Conservation (phyloP, 1,140 invertebrate genomes). For the Hyles euphorbiae region DNA sequence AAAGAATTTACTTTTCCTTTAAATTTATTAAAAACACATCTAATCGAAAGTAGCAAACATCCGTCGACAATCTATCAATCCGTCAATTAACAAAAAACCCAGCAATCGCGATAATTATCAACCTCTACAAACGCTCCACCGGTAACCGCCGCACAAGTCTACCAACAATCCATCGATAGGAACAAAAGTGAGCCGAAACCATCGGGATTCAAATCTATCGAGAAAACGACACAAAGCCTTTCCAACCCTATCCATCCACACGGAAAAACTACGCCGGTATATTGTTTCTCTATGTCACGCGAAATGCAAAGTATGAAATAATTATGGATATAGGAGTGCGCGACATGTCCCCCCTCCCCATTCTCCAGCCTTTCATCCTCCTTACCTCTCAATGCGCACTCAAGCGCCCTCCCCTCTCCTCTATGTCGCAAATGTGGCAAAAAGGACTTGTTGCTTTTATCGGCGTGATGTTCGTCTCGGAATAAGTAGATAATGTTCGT, state of each 20-base stretch:
- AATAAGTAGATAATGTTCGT: constrained; percentile 4
- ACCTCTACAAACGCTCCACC: too few species aligned
- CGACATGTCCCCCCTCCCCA: constrained; percentile 32
- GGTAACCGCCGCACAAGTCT: too few species aligned
- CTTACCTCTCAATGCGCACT: constrained; percentile 10
- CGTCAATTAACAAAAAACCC: too few species aligned
- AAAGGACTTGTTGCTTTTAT: constrained; percentile 69
- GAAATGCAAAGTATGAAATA: constrained; percentile 69
- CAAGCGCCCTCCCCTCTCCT: constrained; percentile 11
- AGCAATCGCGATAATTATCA: too few species aligned
- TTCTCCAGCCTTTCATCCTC: constrained; percentile 8
- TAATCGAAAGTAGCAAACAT: too few species aligned
- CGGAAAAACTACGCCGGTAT: constrained; percentile 56
- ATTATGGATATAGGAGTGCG: constrained; percentile 54
- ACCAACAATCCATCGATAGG: too few species aligned
- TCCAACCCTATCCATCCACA: constrained; percentile 33
- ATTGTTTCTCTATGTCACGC: constrained; percentile 57
- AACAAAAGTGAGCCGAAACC: neutral
- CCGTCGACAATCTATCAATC: too few species aligned
- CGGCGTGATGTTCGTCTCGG: constrained; percentile 49
- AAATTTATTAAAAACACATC: too few species aligned
- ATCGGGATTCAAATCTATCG: constrained; percentile 39
- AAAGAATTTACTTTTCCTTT: too few species aligned
- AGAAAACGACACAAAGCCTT: constrained; percentile 27
- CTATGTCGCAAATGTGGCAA: constrained; percentile 46